phyloP scores from a whole-genome alignment of 2,797 vertebrate genomes.

The Galagoides demidoff region DNA sequence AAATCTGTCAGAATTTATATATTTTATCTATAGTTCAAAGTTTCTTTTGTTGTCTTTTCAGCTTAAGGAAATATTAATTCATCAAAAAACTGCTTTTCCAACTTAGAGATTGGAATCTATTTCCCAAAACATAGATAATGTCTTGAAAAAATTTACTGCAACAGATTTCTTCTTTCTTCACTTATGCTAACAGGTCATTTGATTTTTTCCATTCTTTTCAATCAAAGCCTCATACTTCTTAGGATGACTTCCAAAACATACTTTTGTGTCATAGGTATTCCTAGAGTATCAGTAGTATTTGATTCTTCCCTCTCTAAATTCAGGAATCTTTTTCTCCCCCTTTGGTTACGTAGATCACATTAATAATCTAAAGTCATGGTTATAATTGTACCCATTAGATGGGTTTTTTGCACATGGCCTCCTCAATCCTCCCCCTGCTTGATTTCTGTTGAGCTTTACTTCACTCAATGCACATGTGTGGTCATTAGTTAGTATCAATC shows the following conservation, averaged over 20 bases:
- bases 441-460: no score
- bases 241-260: background rate
- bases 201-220: background rate
- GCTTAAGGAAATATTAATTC: slow-evolving; percentile 65
- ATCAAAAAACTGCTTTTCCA: slow-evolving; percentile 61
- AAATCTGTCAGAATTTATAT: background rate
- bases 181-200: background rate
- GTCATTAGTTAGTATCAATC: no score
- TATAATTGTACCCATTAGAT: no score
- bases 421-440: no score
- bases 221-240: background rate
- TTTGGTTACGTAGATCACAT: no score
- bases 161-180: background rate
- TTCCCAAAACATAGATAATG: slow-evolving; percentile 56
- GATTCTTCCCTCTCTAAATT: background rate
- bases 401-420: no score
- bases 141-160: slow-evolving; percentile 46
- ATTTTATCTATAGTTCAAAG: background rate
- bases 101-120: slow-evolving; percentile 47
- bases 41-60: slow-evolving; percentile 54
- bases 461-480: no score
- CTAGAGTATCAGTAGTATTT: background rate
- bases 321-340: background rate
- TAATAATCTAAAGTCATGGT: no score
- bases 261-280: no score